Conservation (phyloP, 2,113 vertebrate species). For the Hydrolagus affinis region DNA sequence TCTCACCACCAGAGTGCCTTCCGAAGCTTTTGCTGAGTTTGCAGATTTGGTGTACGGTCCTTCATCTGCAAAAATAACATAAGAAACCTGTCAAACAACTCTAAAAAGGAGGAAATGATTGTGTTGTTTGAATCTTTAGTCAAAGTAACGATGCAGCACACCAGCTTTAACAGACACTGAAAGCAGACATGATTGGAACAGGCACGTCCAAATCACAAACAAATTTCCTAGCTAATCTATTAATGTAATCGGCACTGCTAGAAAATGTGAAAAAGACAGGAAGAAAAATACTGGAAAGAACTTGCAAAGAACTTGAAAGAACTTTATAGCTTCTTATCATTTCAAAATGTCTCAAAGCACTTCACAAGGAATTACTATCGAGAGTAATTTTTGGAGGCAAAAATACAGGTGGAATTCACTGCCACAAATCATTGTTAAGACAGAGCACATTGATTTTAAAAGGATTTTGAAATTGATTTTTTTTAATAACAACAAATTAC, state of each 20-base stretch:
- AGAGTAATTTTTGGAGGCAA: no score
- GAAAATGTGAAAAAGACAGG: not conserved
- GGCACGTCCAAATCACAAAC: not conserved
- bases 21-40: conserved; percentile 77
- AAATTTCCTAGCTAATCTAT: not conserved
- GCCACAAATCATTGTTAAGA: no score
- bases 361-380: no score
- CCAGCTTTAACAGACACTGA: not conserved
- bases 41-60: conserved; percentile 94
- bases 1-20: conserved; percentile 90
- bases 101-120: not conserved
- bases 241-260: not conserved
- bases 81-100: conserved; percentile 31
- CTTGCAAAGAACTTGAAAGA: no score
- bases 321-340: no score
- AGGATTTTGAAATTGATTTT: no score
- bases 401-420: no score
- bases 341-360: no score
- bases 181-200: not conserved
- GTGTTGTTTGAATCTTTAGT: no score
- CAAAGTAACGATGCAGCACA: not conserved
- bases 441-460: no score
- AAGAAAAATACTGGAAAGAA: no score
- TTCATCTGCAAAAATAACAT: conserved; percentile 81
- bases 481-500: no score